Conservation (phyloP, 2,113 vertebrate species). For the Hemichromis elongatus region DNA sequence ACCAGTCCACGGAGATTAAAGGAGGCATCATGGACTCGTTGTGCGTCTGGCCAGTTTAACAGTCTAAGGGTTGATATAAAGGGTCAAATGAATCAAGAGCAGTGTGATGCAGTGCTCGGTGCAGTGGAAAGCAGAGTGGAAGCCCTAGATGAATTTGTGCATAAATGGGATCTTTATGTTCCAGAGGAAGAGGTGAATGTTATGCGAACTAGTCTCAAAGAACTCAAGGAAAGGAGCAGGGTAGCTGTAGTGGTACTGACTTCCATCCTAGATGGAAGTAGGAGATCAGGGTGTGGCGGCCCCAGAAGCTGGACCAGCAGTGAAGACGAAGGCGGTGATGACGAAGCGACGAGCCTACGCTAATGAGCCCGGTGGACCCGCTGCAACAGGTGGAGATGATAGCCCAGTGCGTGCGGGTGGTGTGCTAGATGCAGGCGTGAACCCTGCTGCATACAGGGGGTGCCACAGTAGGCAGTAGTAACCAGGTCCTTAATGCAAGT, state of each 20-base stretch:
- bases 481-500: too few species aligned
- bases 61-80: too few species aligned
- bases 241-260: background rate
- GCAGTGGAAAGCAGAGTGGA: background rate
- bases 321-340: background rate
- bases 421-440: too few species aligned
- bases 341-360: too few species aligned
- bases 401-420: too few species aligned
- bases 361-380: too few species aligned
- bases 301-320: fast-evolving
- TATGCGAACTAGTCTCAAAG: background rate
- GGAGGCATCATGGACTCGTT: too few species aligned
- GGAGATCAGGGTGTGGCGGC: background rate
- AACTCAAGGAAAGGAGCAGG: background rate
- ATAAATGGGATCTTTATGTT: background rate
- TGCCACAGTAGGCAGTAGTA: too few species aligned
- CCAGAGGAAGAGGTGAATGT: background rate
- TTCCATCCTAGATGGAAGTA: background rate
- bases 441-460: too few species aligned
- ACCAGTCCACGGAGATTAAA: too few species aligned
- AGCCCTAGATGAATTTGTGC: fast-evolving
- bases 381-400: too few species aligned
- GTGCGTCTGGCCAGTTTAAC: too few species aligned
- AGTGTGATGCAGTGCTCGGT: background rate
- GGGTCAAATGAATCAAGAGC: background rate